phyloP scores from a whole-genome alignment of 1,140 invertebrate species.

The Orchesella cincta region DNA sequence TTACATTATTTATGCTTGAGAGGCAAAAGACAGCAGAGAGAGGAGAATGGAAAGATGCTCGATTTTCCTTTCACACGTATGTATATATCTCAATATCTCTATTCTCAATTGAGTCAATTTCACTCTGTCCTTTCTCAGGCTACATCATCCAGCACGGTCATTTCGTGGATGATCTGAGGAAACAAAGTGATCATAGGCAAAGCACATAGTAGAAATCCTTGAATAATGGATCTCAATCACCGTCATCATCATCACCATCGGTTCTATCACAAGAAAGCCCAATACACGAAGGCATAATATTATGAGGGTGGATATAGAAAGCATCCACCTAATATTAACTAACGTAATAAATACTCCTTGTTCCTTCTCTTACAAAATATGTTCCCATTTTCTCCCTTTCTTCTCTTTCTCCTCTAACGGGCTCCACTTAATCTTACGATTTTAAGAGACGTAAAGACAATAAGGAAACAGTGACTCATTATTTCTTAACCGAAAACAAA shows the following conservation, averaged over 20 bases:
- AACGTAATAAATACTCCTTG: too few species aligned
- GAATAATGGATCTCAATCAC: slow-evolving; percentile 25
- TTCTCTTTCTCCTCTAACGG: too few species aligned
- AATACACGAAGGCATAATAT: too few species aligned
- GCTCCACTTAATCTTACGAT: too few species aligned
- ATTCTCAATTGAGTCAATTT: too few species aligned
- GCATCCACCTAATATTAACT: too few species aligned
- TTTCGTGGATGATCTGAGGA: slow-evolving; percentile 9
- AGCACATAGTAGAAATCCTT: background rate
- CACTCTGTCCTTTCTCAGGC: too few species aligned
- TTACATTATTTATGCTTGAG: slow-evolving; percentile 28
- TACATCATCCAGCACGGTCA: too few species aligned
- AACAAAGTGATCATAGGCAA: background rate
- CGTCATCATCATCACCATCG: background rate
- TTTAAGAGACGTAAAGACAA: too few species aligned
- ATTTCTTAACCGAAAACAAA: slow-evolving; percentile 25
- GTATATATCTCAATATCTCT: background rate
- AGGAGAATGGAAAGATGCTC: background rate
- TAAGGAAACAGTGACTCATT: background rate
- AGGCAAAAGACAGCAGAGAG: background rate
- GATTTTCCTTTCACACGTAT: slow-evolving; percentile 10
- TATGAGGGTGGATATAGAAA: too few species aligned
- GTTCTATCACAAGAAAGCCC: background rate
- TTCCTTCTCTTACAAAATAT: background rate
- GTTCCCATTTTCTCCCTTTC: slow-evolving; percentile 6